Conservation (phyloP, 2,797 vertebrate genomes). For the Pangasius djambal region DNA sequence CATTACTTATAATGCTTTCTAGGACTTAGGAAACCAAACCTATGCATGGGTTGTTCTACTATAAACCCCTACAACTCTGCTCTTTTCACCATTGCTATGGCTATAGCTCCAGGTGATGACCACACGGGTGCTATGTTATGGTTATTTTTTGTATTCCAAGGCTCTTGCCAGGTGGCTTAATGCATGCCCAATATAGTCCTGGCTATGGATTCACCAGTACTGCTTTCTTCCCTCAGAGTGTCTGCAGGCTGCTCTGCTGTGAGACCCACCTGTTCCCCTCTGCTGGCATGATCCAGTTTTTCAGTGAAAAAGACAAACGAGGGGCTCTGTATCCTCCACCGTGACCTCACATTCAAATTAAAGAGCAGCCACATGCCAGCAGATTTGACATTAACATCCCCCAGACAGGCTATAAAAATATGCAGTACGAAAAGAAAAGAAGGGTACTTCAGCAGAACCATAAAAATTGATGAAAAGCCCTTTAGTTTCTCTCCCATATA, state of each 20-base stretch:
- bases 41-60: constrained; percentile 20
- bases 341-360: constrained; percentile 41
- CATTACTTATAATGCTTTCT: constrained; percentile 28
- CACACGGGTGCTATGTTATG: constrained; percentile 32
- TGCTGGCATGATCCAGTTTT: constrained; percentile 52
- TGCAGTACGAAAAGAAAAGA: background rate
- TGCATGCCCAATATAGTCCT: constrained; percentile 59
- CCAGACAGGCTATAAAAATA: constrained; percentile 39
- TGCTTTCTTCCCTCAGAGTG: constrained; percentile 42
- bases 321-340: constrained; percentile 28
- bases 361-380: constrained; percentile 29
- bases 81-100: constrained; percentile 37
- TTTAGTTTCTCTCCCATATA: background rate
- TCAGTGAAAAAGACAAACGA: constrained; percentile 44
- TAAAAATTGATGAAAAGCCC: constrained; percentile 31
- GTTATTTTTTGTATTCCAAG: constrained; percentile 49
- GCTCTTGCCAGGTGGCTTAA: constrained; percentile 59
- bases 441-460: constrained; percentile 1
- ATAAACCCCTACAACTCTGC: background rate
- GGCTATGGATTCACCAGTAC: constrained; percentile 49
- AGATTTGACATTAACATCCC: constrained; percentile 41
- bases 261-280: constrained; percentile 60
- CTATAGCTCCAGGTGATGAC: constrained; percentile 28
- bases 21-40: constrained; percentile 49
- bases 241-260: constrained; percentile 49